Base-by-base conservation (phyloP, 2,888 invertebrate species). In the Orchestes rusci region DNA sequence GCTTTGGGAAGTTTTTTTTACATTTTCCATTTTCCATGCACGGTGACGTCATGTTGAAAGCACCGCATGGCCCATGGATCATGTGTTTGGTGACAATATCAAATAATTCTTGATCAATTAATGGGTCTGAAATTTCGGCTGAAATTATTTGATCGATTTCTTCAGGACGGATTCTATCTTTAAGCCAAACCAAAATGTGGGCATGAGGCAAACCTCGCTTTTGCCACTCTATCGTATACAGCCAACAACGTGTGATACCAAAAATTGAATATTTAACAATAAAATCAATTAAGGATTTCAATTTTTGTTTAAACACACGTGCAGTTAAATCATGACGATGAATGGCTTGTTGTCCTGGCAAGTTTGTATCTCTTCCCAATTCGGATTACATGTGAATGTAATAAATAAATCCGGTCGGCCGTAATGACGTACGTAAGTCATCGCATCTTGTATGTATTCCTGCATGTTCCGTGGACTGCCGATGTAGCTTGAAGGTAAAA, bases 401-500 rank as follows among this genome's bases (percentile, higher is more conserved):
- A 42, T 45, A 29, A 47, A 50, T 10, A 44, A 28, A 30, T 48
- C 44, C 7, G 44, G 45, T 16, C 27, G 30, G 4, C 48, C 48
- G 28, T 36, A 42, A n/a, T 35, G 17, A 4, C 59, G 52, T 4
- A 64, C 61, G 44, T 55, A 60, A 5, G 62, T 51, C 59, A 63
- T 56, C 7, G 17, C 34, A 56, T 64, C 62, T 47, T 62, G 60
- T 10, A 53, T 48, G 33, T 54, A 48, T 48, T 34, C 55, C 48
- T 54, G 63, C 59, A 16, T 62, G 42, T 61, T 51, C 4, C 65
- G 49, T 4, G 63, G 63, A 29, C 61, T 52, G 4, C 65, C 63
- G n/a, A 42, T 43, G 33, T 49, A 59, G 18, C 55, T 45, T 45
- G 56, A 37, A 43, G 59, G 59, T 43, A 66, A 39, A 40, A 58